A percentile compares a stretch with the other conserved stretches of the same genome.
phyloP scores from a whole-genome alignment of 2,797 vertebrate species.

The Megaceryle alcyon region DNA sequence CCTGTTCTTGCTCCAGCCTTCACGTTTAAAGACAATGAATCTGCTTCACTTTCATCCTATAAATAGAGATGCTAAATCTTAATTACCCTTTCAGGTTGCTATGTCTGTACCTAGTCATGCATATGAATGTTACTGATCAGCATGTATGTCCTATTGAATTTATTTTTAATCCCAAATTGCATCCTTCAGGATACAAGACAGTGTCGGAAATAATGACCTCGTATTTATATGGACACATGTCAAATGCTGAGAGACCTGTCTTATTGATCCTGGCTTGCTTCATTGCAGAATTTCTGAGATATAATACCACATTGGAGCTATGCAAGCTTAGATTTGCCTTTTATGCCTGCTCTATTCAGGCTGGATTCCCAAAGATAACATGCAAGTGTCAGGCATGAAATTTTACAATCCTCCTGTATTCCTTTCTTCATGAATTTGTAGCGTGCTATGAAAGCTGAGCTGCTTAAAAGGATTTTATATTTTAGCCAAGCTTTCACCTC shows the following conservation, averaged over 20 bases:
- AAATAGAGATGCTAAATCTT: slow-evolving; percentile 72
- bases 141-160: slow-evolving; percentile 30
- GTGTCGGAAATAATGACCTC: slow-evolving; percentile 48
- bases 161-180: slow-evolving; percentile 64
- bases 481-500: slow-evolving; percentile 42
- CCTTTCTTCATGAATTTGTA: slow-evolving; percentile 60
- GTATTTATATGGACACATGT: slow-evolving; percentile 32
- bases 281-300: slow-evolving; percentile 13
- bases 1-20: slow-evolving; percentile 32
- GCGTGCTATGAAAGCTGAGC: slow-evolving; percentile 30
- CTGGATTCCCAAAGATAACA: slow-evolving; percentile 60
- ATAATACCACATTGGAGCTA: not conserved
- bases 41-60: slow-evolving; percentile 66
- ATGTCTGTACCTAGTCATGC: slow-evolving; percentile 61
- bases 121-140: slow-evolving; percentile 63
- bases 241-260: slow-evolving; percentile 12
- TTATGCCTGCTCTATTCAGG: slow-evolving; percentile 13
- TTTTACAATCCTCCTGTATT: slow-evolving; percentile 57
- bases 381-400: slow-evolving; percentile 52
- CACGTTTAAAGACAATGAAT: slow-evolving; percentile 70
- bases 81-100: slow-evolving; percentile 71
- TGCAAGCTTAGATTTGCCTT: slow-evolving; percentile 10
- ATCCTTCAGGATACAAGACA: slow-evolving; percentile 33
- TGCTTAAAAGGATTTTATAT: slow-evolving; percentile 57
- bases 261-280: not conserved